Evolutionary conservation across 2,888 invertebrate species (phyloP).

Genomic region (Sepioteuthis lessoniana): DNA sequence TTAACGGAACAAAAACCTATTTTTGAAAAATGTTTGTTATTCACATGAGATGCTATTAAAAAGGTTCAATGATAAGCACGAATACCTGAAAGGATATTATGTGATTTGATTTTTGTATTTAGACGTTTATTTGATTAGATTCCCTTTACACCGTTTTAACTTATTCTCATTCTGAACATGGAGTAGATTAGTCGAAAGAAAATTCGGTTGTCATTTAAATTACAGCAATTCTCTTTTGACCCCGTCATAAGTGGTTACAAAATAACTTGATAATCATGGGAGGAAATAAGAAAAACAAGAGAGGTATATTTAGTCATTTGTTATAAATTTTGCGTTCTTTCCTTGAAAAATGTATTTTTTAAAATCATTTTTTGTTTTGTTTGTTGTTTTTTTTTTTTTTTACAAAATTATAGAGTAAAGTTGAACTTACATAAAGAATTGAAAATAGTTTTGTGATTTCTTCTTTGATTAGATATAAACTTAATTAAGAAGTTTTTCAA

Average conservation of each 20-base stretch:
- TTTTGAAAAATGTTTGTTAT: background rate
- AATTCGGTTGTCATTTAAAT: background rate
- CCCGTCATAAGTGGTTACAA: background rate
- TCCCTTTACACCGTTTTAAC: background rate
- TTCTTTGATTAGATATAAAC: no score
- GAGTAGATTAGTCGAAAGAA: background rate
- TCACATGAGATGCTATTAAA: background rate
- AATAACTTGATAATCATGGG: conserved; percentile 54
- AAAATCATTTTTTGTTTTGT: background rate
- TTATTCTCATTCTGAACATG: background rate
- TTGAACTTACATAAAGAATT: background rate
- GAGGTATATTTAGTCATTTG: conserved; percentile 54
- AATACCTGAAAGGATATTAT: background rate
- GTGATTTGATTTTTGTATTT: background rate
- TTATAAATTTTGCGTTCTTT: background rate
- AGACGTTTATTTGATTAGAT: background rate
- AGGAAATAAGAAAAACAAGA: conserved; percentile 61
- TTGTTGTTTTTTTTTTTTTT: background rate
- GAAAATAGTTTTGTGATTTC: background rate
- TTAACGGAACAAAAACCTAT: background rate
- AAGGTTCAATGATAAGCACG: background rate
- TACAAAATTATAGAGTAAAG: no score
- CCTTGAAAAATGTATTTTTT: background rate
- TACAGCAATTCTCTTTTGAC: background rate
- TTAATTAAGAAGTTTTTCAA: no score